Evolutionary conservation across 2,888 invertebrate species (phyloP), one percentile per base, ranked within the genome.

Genomic region (Torymus aiolomorphi): DNA sequence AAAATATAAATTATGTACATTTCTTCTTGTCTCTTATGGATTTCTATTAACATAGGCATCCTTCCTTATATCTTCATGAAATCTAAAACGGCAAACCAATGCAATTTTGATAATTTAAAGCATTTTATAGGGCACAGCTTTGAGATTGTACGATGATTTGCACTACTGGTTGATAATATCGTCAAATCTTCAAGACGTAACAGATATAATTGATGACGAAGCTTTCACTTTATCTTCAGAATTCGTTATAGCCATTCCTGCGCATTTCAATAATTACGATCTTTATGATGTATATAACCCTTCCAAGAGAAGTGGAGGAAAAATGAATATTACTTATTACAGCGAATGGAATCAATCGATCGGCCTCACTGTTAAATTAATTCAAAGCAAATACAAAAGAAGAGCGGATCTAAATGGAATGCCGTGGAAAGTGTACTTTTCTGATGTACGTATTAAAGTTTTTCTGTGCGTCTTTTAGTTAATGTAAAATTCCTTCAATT

Each of bases 211-310:
- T 8, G 82, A 85, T 54, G 86, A 86, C 20, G 80, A 78, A 1
- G 54, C 83, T 63, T 86, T 85, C 61, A 83, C 84, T 76, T 59
- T 80, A n/a, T 74, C 80, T 8, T 86, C 86, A 14, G 86, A 87
- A 67, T 79, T 86, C 0, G 81, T 83, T 3, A 79, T 87, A 24
- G 85, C 84, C 3, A 71, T 84, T 12, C 67, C 80, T 42, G 14
- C 14, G 18, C 8, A 18, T 12, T 16, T 66, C 13, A 42, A 42
- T 42, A 42, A 31, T 14, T 61, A 71, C n/a, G 20, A 42, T 12
- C 57, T 80, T 8, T 71, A 76, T 42, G 80, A 80, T 18, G 56
- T 61, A 0, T 80, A 76, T 16, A 80, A 66, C 13, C 16, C 42
- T 1, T n/a, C n/a, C 1, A 72, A 62, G 12, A 57, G 54, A 12